These are phyloP conservation scores for Myotis davidii DNA, from an alignment of 2,113 vertebrate genomes.

Conservation along the genomic window DNA sequence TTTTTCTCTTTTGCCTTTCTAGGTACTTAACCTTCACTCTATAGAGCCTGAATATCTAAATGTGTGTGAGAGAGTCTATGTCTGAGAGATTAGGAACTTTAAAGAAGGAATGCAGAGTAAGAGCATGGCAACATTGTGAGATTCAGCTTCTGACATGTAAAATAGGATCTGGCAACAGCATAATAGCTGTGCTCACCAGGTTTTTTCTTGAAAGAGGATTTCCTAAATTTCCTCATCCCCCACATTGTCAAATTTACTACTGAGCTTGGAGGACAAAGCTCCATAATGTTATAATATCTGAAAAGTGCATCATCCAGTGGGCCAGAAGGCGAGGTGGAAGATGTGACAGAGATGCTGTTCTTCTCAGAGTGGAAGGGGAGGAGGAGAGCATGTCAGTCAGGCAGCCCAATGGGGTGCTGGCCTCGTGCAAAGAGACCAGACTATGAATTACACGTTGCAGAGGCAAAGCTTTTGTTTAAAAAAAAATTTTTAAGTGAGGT, in stretches of 20 bases:
- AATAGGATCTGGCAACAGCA: not conserved
- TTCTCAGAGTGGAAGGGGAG: not conserved
- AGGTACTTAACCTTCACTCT: not conserved
- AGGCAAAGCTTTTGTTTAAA: slow-evolving; percentile 25
- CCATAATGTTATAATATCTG: not conserved
- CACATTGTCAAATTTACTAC: not conserved
- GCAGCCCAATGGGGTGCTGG: not conserved
- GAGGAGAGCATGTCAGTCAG: not conserved
- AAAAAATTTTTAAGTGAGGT: not conserved
- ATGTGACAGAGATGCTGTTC: not conserved
- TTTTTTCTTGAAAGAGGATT: not conserved
- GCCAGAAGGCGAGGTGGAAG: not conserved
- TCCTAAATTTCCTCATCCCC: not conserved
- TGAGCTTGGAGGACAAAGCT: not conserved
- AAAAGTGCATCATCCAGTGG: not conserved
- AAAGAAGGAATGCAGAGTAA: not conserved
- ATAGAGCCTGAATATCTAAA: not conserved
- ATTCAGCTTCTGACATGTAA: slow-evolving; percentile 20
- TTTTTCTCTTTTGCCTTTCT: slow-evolving; percentile 36
- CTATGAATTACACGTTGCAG: not conserved
- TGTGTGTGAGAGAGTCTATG: not conserved
- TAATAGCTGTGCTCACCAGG: not conserved
- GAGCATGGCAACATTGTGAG: not conserved
- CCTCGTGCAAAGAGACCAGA: not conserved
- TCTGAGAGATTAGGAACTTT: slow-evolving; percentile 11